Evolutionary conservation across 1,140 invertebrate species (phyloP), one percentile per base, ranked within the genome.

Genomic region (Euschistus heros): DNA sequence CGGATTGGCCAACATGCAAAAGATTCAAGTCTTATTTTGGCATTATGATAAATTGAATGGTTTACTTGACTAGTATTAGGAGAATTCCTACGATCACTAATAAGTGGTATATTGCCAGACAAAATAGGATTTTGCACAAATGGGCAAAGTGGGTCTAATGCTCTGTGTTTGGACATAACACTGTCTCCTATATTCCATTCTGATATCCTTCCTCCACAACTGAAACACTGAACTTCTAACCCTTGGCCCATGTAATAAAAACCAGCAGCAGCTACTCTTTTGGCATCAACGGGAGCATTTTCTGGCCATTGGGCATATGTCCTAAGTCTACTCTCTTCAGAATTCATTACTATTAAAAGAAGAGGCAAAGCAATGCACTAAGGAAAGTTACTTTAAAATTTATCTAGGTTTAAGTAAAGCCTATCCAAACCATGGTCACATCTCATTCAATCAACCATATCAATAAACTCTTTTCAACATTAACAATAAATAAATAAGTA

Each of bases 151-250:
- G 88, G 86, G 71, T 81, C 81, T 44, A 83, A 73, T 55, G 75
- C 74, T 52, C 66, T 68, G 50, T 72, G 71, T 26, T 65, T 68
- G 0, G 66, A 57, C 80, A 86, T 84, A 14, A 83, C 84, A 73
- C 85, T 81, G 71, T 91, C 88, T 5, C 83, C 84, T 74, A 82
- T 87, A 68, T 87, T 81, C 88, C 88, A 91, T 66, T 86, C 80
- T 0, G 82, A 80, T 69, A 91, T 84, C 74, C 79, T 81, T n/a
- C 78, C 75, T 37, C 82, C 80, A 75, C 89, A 92, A 67, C 81
- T 78, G 71, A 89, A 88, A 74, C 89, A 92, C 72, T 88, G 80
- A 3, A 88, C 87, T 70, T 86, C 83, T 15, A 82, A 75, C 37
- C 76, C 82, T 67, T 76, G 75, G 18, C 86, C 86, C 1, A 82